A percentile compares a stretch with the other conserved stretches of the same genome.
These are phyloP conservation scores for Pseudolaguvia tuberculata DNA, from an alignment of 2,113 vertebrate species.

Conservation along the genomic window DNA sequence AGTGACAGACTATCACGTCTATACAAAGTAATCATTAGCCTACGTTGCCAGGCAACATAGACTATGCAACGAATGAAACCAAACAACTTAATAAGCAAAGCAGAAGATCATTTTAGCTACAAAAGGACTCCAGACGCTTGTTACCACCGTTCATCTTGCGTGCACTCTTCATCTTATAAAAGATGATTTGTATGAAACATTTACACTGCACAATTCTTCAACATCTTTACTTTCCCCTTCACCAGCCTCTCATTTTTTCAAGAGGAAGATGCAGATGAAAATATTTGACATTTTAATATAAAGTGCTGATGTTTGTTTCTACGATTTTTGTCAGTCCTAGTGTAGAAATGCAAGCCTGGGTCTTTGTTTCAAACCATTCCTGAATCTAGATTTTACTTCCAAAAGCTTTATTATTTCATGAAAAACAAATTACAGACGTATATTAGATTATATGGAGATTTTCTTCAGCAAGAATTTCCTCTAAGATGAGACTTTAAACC, in stretches of 20 bases:
- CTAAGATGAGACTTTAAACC: background rate
- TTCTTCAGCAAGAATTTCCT: background rate
- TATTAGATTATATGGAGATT: slow-evolving; percentile 8
- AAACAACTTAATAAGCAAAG: slow-evolving; percentile 38
- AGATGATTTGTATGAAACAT: slow-evolving; percentile 33
- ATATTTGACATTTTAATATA: slow-evolving; percentile 21
- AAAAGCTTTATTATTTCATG: background rate
- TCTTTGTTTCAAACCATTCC: background rate
- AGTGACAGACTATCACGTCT: slow-evolving; percentile 2
- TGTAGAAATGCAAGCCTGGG: background rate
- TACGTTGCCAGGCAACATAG: slow-evolving; percentile 47
- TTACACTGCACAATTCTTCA: slow-evolving; percentile 15
- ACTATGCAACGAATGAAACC: slow-evolving; percentile 32
- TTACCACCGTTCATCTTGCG: slow-evolving; percentile 9
- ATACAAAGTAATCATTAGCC: slow-evolving; percentile 31
- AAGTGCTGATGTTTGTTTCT: slow-evolving; percentile 19
- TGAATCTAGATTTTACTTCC: background rate
- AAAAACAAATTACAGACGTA: background rate
- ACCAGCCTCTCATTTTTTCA: background rate
- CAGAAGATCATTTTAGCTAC: slow-evolving; percentile 11
- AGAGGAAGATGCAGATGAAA: slow-evolving; percentile 7
- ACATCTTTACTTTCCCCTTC: background rate
- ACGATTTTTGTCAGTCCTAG: slow-evolving; percentile 8
- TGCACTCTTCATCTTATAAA: slow-evolving; percentile 20
- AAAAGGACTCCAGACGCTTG: slow-evolving; percentile 27